Percentiles rank a stretch among this genome's conserved stretches.
phyloP scores from a whole-genome alignment of 2,888 invertebrate genomes.

The Chrysina gloriosa region DNA sequence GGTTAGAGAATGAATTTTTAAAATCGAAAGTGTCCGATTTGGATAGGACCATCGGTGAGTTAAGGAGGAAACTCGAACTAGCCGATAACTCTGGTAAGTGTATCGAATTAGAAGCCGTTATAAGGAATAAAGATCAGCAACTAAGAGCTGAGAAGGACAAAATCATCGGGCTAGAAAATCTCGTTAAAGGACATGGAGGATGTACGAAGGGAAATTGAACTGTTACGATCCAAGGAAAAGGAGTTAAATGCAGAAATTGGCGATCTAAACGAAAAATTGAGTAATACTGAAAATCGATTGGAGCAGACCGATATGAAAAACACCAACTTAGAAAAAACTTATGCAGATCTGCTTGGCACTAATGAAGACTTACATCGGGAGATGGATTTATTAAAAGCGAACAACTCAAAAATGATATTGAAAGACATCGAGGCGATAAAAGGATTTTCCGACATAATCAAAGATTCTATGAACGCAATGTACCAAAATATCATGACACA shows the following conservation, averaged over 20 bases:
- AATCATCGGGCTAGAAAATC: slow-evolving; percentile 36
- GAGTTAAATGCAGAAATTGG: slow-evolving; percentile 28
- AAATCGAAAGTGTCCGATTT: slow-evolving; percentile 61
- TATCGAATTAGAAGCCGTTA: background rate
- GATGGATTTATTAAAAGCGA: slow-evolving; percentile 45
- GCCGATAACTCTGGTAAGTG: background rate
- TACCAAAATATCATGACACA: slow-evolving; percentile 55
- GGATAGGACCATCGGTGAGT: slow-evolving; percentile 54
- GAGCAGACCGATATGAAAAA: slow-evolving; percentile 44
- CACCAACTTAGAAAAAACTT: slow-evolving; percentile 36
- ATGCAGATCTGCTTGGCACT: slow-evolving; percentile 31
- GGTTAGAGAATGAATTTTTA: slow-evolving; percentile 55
- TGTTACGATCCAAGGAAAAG: slow-evolving; percentile 2
- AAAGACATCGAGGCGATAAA: slow-evolving; percentile 32
- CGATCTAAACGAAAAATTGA: slow-evolving; percentile 38
- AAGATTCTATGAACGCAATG: slow-evolving; percentile 58
- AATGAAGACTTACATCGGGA: slow-evolving; percentile 45
- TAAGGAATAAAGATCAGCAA: slow-evolving; percentile 40
- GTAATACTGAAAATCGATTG: slow-evolving; percentile 47
- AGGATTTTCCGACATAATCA: slow-evolving; percentile 51
- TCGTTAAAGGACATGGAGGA: slow-evolving; percentile 41
- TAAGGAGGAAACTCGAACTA: slow-evolving; percentile 4
- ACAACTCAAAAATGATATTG: too few species aligned
- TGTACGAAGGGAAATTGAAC: slow-evolving; percentile 9
- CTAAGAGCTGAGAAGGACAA: slow-evolving; percentile 39